These are phyloP conservation scores for Takifugu ocellatus DNA, from an alignment of 2,797 vertebrate genomes.

Conservation along the genomic window DNA sequence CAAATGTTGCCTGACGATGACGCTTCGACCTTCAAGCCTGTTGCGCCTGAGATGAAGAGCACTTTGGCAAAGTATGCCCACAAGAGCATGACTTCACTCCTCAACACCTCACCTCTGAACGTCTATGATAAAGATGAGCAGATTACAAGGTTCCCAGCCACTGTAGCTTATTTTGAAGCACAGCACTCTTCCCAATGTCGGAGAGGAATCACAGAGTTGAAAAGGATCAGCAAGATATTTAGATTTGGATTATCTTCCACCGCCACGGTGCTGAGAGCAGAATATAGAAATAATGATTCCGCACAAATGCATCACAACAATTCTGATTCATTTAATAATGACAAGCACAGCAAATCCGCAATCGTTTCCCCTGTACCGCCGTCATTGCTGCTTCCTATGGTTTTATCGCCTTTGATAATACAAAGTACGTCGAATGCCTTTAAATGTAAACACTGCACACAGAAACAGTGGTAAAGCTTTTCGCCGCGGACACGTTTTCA, in stretches of 20 bases:
- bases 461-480: constrained; percentile 23
- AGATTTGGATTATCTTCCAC: neutral
- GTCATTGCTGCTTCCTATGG: constrained; percentile 2
- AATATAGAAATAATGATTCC: constrained; percentile 7
- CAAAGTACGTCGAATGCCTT: constrained; percentile 31
- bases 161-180: constrained; percentile 5
- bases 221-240: constrained; percentile 21
- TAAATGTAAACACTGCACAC: constrained; percentile 20
- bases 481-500: constrained; percentile 23
- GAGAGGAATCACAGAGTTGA: neutral
- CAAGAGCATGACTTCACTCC: constrained; percentile 17
- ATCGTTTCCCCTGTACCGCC: constrained; percentile 5
- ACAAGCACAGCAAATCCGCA: constrained; percentile 47
- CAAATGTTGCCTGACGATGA: constrained; percentile 15
- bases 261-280: neutral
- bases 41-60: constrained; percentile 28
- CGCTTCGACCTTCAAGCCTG: constrained; percentile 23
- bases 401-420: constrained; percentile 21
- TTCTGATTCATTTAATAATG: constrained; percentile 6
- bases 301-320: neutral
- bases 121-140: constrained; percentile 6
- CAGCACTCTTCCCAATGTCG: neutral
- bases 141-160: constrained; percentile 6
- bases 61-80: constrained; percentile 21
- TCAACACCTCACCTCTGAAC: constrained; percentile 24